These are phyloP conservation scores for Tarsius wallacei DNA, from an alignment of 2,797 vertebrate species.

Conservation along the genomic window DNA sequence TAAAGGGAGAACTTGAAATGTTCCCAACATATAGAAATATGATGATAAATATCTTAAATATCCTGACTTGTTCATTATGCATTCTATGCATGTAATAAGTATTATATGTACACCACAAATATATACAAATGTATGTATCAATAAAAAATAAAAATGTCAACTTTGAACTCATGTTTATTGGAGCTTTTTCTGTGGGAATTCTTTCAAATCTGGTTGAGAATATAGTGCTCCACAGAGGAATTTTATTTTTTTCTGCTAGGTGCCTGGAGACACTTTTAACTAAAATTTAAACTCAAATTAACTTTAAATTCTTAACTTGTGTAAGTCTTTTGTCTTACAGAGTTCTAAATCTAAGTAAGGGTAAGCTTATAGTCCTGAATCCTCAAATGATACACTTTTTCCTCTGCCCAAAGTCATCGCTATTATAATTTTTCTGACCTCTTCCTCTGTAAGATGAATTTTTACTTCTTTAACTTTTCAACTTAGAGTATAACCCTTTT, in stretches of 20 bases:
- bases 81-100: neutral
- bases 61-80: neutral
- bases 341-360: no score
- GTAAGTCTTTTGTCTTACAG: no score
- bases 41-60: neutral
- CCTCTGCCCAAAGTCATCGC: neutral
- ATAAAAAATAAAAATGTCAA: neutral
- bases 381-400: neutral
- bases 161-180: neutral
- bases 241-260: neutral
- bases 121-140: neutral
- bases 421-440: neutral
- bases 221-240: neutral
- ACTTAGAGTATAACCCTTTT: neutral
- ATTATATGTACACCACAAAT: neutral
- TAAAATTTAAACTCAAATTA: constrained; percentile 41
- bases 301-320: neutral
- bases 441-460: neutral
- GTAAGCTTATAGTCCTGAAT: neutral
- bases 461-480: neutral
- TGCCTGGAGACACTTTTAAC: neutral
- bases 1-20: neutral
- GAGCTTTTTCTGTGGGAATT: neutral
- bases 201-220: neutral
- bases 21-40: neutral